Base-by-base conservation (phyloP, 2,113 vertebrate species). In the Sakesphorus luctuosus region DNA sequence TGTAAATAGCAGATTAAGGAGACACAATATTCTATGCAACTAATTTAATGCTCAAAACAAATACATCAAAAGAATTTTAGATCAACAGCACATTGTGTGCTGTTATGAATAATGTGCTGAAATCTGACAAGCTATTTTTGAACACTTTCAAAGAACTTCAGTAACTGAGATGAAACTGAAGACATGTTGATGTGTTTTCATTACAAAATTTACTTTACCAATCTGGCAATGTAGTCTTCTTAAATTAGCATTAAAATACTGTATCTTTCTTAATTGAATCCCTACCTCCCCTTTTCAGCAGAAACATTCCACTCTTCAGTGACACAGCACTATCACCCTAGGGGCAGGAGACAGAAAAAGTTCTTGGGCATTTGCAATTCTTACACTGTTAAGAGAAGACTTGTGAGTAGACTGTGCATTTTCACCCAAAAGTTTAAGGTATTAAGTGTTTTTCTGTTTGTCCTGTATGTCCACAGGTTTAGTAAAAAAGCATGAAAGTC, bases 41-140 rank as follows among this genome's bases (percentile, higher is more conserved):
- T 62, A 59, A 90, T 86, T 91, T 85, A 85, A 82, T 36, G 50
- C 88, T 53, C 53, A 82, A 96, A 97, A 95, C 89, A 97, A 96
- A 95, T 52, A 94, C 91, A 95, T 96, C 94, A 93, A 93, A 95
- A 95, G 96, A 94, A 92, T 95, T 96, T 86, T 84, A 93, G 76
- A 96, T 95, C 90, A 96, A 87, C 92, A 87, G 79, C 85, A 75
- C 90, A 75, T 24, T 6, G 17, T 92, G 77, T 73, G 73, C 61
- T 0, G 1, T 66, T 87, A 94, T 25, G 63, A 89, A 95, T 88
- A 94, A 83, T 47, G 52, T 52, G 61, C 44, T 92, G 92, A 96
- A 95, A 92, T 65, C 80, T 95, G 96, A 84, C 94, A 93, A 78
- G 94, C 80, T 96, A 95, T 96, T 97, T 97, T 82, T 90, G 92